phyloP scores from a whole-genome alignment of 2,888 invertebrate genomes.

The Pseudococcus jackbeardsleyi region DNA sequence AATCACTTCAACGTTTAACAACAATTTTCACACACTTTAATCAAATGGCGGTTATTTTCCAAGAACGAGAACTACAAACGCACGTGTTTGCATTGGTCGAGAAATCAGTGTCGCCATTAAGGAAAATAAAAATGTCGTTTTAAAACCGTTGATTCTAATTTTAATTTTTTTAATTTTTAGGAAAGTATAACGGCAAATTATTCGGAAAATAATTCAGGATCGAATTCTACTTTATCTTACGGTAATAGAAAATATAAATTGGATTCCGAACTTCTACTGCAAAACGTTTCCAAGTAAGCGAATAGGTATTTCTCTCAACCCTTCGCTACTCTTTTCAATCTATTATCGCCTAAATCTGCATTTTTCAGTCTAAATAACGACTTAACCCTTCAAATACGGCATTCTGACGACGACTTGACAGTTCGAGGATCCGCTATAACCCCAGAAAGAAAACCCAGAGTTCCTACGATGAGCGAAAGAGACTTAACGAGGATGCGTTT shows the following conservation, averaged over 20 bases:
- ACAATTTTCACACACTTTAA: neutral
- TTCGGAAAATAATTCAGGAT: conserved; percentile 43
- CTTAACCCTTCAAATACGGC: conserved; percentile 41
- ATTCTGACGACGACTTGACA: conserved; percentile 69
- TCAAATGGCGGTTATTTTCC: neutral
- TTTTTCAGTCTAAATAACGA: conserved; percentile 39
- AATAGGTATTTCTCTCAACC: too few species aligned
- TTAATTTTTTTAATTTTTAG: neutral
- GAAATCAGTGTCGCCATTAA: conserved; percentile 31
- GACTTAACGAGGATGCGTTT: conserved; percentile 71
- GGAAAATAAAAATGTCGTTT: neutral
- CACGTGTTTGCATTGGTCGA: neutral
- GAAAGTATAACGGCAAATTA: conserved; percentile 35
- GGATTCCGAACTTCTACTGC: conserved; percentile 27
- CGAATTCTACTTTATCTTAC: conserved; percentile 37
- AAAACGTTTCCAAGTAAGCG: conserved; percentile 18
- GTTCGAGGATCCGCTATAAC: conserved; percentile 75
- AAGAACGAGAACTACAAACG: neutral
- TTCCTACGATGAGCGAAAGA: conserved; percentile 75
- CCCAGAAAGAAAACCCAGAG: conserved; percentile 74
- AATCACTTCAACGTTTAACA: too few species aligned
- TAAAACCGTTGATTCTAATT: neutral
- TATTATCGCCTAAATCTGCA: neutral
- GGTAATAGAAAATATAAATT: neutral
- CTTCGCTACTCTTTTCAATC: neutral